phyloP scores from a whole-genome alignment of 2,113 vertebrate species.

The Stictonetta naevosa region DNA sequence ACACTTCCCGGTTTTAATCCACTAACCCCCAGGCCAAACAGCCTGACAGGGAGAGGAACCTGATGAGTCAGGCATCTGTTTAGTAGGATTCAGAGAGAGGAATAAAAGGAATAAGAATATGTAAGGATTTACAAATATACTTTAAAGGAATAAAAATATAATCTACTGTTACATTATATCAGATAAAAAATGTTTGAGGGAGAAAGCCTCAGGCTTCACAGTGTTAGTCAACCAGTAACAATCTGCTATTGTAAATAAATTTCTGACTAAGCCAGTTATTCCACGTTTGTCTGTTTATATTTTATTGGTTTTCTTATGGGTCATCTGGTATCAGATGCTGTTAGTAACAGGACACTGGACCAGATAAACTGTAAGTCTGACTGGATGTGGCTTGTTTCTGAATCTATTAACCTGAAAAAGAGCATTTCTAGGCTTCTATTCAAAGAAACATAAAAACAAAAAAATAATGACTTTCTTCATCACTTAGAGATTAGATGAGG shows the following conservation, averaged over 20 bases:
- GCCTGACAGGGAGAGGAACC: neutral
- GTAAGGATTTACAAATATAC: neutral
- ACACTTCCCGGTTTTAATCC: neutral
- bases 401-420: neutral
- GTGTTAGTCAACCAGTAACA: neutral
- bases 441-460: neutral
- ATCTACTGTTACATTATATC: neutral
- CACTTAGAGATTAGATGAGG: neutral
- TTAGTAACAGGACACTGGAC: neutral
- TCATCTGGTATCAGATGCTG: neutral
- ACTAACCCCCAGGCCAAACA: neutral
- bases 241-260: neutral
- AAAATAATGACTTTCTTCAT: neutral
- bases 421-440: neutral
- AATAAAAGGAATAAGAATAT: neutral
- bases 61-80: neutral
- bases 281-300: neutral
- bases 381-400: neutral
- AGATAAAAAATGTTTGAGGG: neutral
- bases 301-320: neutral
- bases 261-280: neutral
- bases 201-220: neutral
- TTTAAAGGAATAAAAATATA: conserved; percentile 8
- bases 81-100: neutral
- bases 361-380: neutral